Percentiles rank a stretch among this genome's conserved stretches.
Evolutionary conservation across 1,140 invertebrate genomes (phyloP).

Genomic region (Lasaia peninsularis): DNA sequence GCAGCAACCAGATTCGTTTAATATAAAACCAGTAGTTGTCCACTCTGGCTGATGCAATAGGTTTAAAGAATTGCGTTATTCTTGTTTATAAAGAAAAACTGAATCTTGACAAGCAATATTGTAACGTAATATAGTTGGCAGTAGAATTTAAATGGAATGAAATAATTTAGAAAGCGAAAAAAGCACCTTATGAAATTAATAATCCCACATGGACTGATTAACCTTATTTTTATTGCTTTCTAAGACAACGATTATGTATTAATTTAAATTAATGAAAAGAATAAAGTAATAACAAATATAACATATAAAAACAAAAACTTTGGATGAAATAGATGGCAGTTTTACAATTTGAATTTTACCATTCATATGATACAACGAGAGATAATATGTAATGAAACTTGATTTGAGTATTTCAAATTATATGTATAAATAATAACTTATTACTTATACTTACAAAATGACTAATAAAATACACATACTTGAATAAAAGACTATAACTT

Average conservation of each 20-base stretch:
- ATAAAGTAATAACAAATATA: not conserved
- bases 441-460: too few species aligned
- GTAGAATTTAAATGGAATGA: constrained; percentile 13
- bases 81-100: constrained; percentile 37
- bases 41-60: constrained; percentile 66
- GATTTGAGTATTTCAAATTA: too few species aligned
- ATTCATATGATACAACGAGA: too few species aligned
- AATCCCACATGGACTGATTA: not conserved
- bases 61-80: constrained; percentile 47
- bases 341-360: too few species aligned
- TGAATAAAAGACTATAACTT: too few species aligned
- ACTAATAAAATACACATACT: too few species aligned
- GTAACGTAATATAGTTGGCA: not conserved
- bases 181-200: not conserved
- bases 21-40: constrained; percentile 47
- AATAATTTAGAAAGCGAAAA: constrained; percentile 9
- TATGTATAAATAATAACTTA: too few species aligned
- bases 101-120: constrained; percentile 10
- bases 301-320: not conserved
- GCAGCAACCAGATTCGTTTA: constrained; percentile 27
- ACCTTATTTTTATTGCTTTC: not conserved
- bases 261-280: not conserved
- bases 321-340: too few species aligned
- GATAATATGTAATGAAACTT: too few species aligned
- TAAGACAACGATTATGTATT: not conserved